Evolutionary conservation across 2,113 vertebrate species (phyloP).

Genomic region (Maccullochella peelii): DNA sequence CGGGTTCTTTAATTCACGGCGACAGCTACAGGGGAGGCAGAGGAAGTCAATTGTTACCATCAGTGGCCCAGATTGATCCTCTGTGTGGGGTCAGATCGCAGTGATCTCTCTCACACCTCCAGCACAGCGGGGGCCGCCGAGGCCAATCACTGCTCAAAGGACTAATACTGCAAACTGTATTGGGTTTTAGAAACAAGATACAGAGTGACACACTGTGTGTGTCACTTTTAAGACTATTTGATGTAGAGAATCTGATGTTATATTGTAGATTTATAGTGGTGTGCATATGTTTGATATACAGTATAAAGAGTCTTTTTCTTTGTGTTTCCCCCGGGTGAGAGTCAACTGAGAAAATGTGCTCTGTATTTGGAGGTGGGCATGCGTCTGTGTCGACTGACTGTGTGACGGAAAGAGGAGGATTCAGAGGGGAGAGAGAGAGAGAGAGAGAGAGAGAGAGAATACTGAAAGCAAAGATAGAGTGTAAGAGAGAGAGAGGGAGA

Average conservation of each 20-base stretch:
- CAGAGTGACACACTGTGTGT: constrained; percentile 9
- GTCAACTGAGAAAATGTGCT: constrained; percentile 70
- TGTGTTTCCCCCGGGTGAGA: constrained; percentile 45
- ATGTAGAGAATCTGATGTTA: background rate
- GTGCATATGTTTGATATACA: background rate
- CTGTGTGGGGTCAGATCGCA: constrained; percentile 50
- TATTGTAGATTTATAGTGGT: background rate
- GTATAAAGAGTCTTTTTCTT: constrained; percentile 10
- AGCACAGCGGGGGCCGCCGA: background rate
- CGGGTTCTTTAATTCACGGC: constrained; percentile 40
- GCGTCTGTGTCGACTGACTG: constrained; percentile 16
- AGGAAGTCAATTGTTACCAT: constrained; percentile 62
- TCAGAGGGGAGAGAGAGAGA: constrained; percentile 39
- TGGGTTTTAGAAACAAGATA: background rate
- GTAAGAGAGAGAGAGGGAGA: constrained; percentile 58
- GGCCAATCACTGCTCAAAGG: constrained; percentile 3
- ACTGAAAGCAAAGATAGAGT: constrained; percentile 37
- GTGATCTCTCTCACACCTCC: constrained; percentile 50
- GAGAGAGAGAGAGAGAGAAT: constrained; percentile 62
- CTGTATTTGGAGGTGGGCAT: constrained; percentile 64
- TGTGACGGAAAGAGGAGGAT: constrained; percentile 59
- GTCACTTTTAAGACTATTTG: background rate
- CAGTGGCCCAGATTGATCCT: constrained; percentile 61
- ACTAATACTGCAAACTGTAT: constrained; percentile 16
- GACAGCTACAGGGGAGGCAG: background rate